phyloP scores from a whole-genome alignment of 1,140 invertebrate species.

The Dendroctonus valens region DNA sequence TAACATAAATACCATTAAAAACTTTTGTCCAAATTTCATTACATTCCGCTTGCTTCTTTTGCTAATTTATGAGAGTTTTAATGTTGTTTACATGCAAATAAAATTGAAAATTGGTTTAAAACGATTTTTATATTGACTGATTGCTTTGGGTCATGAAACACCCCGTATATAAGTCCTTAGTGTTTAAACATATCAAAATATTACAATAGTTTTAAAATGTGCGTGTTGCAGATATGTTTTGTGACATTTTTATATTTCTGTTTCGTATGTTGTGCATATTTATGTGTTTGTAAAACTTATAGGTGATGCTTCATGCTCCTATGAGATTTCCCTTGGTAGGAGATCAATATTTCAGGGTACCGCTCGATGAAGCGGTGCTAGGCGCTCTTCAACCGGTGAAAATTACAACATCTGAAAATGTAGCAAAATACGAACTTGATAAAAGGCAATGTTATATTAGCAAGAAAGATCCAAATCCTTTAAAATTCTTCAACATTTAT shows the following conservation, averaged over 20 bases:
- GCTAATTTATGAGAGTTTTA: too few relatives aligned
- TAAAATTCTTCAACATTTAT: slow-evolving; percentile 52
- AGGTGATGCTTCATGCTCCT: slow-evolving; percentile 60
- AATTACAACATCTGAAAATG: slow-evolving; percentile 33
- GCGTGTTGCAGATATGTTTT: too few relatives aligned
- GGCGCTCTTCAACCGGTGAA: slow-evolving; percentile 35
- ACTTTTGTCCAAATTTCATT: too few relatives aligned
- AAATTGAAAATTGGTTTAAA: too few relatives aligned
- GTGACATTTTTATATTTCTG: not conserved
- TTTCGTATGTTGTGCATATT: not conserved
- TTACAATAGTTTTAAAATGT: not conserved
- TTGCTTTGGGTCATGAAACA: slow-evolving; percentile 32
- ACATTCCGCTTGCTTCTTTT: too few relatives aligned
- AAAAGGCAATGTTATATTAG: slow-evolving; percentile 54
- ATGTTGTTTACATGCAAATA: too few relatives aligned
- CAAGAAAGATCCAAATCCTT: slow-evolving; percentile 48
- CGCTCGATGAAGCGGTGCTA: slow-evolving; percentile 54
- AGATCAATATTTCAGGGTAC: slow-evolving; percentile 55
- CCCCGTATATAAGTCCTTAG: slow-evolving; percentile 47
- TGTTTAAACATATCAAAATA: slow-evolving; percentile 30
- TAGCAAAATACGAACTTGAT: slow-evolving; percentile 31
- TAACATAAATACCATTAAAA: too few relatives aligned
- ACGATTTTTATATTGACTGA: slow-evolving; percentile 35
- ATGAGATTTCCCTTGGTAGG: slow-evolving; percentile 56
- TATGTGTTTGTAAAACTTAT: slow-evolving; percentile 7